Evolutionary conservation across 1,140 invertebrate genomes (phyloP), one percentile per base, ranked within the genome.

Genomic region (Caenorhabditis inopinata): DNA sequence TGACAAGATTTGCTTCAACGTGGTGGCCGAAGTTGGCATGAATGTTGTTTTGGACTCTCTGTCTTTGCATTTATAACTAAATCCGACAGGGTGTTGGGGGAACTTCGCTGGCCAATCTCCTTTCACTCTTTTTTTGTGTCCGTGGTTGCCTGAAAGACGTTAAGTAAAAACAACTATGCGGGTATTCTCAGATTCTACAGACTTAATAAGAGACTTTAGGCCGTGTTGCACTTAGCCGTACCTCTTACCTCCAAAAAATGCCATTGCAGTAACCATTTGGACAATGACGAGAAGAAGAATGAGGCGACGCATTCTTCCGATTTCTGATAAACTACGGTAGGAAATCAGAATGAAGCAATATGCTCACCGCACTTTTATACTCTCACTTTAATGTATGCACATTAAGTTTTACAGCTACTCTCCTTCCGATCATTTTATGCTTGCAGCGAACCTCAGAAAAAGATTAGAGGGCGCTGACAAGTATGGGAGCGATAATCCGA

Each of bases 281-380:
- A 68, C 1, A 12, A 21, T 21, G 6, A 25, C 32, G 32, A 68
- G 16, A 32, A 68, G 25, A 42, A 68, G 32, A 42, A 68, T 68
- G 25, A 68, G 58, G 38, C 11, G 32, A 68, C 58, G 58, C 58
- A 68, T 68, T 68, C 58, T 68, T 32, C 53, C 23, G 53, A 29
- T 58, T 58, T 58, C 53, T 32, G 53, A 21, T 58, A 21, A 29
- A 21, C 16, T 58, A 51, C 48, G 7, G 48, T 51, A 23, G 51
- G 51, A 32, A 58, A 58, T 68, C 58, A 68, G 58, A 68, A 68
- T 68, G 32, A n/a, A 18, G 32, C 25, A 38, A 16, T 12, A 21
- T 68, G 58, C 58, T 68, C 58, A 68, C n/a, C 58, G 32, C 25
- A 7, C 4, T 68, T 68, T 68, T 68, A 68, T 68, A 68, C 58